These are phyloP conservation scores for Melikaiella ostensackeni DNA, from an alignment of 2,888 invertebrate species.

Conservation along the genomic window DNA sequence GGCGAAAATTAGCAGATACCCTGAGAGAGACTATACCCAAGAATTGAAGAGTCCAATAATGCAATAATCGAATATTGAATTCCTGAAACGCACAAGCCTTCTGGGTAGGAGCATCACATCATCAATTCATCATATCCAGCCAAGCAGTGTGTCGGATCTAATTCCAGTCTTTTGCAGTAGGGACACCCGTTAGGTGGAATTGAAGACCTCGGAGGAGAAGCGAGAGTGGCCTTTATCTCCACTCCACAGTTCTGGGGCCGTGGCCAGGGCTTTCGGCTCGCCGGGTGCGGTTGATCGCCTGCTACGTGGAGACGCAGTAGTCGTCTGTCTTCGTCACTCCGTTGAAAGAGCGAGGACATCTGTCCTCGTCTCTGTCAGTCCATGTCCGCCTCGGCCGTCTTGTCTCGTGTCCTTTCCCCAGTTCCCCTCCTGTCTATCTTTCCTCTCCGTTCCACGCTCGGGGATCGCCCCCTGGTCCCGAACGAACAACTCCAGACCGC, in stretches of 20 bases:
- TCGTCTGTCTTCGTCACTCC: conserved; percentile 34
- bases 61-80: background rate
- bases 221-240: conserved; percentile 43
- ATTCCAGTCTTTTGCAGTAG: background rate
- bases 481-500: conserved; percentile 39
- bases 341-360: conserved; percentile 20
- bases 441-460: conserved; percentile 45
- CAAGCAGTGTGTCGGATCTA: background rate
- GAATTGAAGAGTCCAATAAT: background rate
- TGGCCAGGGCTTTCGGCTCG: conserved; percentile 52
- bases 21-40: background rate
- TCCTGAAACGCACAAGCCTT: background rate
- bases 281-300: conserved; percentile 58
- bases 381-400: conserved; percentile 54
- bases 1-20: too few relatives aligned
- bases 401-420: conserved; percentile 50
- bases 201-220: conserved; percentile 47
- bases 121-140: background rate
- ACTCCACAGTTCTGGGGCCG: conserved; percentile 45
- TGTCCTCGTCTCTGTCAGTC: conserved; percentile 51
- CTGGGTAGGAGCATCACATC: background rate
- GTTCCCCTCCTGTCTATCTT: conserved; percentile 43
- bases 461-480: conserved; percentile 49
- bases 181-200: conserved; percentile 48
- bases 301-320: conserved; percentile 50